These are phyloP conservation scores for Egretta garzetta DNA, from an alignment of 2,113 vertebrate species.

Conservation along the genomic window DNA sequence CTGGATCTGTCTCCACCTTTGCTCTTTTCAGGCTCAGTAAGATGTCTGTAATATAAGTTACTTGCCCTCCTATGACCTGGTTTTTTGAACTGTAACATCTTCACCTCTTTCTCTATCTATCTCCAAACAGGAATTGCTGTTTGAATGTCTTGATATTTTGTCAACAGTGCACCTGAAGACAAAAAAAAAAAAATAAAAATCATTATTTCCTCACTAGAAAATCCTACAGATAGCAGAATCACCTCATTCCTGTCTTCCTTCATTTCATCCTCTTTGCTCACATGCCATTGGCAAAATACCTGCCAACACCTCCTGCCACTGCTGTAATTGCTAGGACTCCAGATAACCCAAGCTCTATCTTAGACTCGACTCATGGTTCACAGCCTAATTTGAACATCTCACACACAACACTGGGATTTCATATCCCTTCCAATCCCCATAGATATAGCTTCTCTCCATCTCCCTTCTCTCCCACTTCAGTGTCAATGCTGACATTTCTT, in stretches of 20 bases:
- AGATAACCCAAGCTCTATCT: background rate
- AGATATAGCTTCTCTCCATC: background rate
- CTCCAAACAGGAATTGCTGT: background rate
- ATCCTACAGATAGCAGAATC: background rate
- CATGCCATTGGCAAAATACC: background rate
- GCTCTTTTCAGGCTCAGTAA: background rate
- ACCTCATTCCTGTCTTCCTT: background rate
- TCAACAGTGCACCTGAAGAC: background rate
- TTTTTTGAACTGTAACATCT: background rate
- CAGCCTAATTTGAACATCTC: background rate
- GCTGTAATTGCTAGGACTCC: background rate
- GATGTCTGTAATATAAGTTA: fast-evolving
- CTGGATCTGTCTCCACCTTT: background rate
- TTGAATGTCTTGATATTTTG: background rate
- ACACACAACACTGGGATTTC: fast-evolving
- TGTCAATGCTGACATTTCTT: background rate
- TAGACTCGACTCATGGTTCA: fast-evolving
- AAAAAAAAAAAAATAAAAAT: background rate
- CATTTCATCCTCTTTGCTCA: background rate
- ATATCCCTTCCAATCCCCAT: background rate
- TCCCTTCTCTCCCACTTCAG: background rate
- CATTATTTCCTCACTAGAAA: background rate
- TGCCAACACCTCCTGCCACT: background rate
- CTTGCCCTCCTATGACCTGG: background rate
- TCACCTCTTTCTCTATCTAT: background rate